These are phyloP conservation scores for Calosoma granatense DNA, from an alignment of 1,140 invertebrate species.

Conservation along the genomic window DNA sequence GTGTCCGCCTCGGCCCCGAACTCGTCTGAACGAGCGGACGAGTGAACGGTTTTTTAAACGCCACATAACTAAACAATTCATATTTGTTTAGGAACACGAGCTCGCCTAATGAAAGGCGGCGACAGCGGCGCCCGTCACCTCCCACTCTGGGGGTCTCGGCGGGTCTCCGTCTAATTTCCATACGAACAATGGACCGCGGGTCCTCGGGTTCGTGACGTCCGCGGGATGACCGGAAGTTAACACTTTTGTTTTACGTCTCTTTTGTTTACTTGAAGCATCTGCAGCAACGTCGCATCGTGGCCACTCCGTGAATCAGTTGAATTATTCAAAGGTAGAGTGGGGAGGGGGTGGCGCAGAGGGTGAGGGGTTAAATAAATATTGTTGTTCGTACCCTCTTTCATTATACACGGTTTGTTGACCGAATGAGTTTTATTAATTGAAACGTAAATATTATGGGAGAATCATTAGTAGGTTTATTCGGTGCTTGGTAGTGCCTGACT, in stretches of 20 bases:
- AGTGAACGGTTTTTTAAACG: not conserved
- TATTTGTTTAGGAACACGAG: conserved; percentile 5
- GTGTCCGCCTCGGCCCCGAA: too few relatives aligned
- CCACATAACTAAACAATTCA: conserved; percentile 5
- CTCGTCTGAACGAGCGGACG: not conserved
- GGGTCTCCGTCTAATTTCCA: not conserved
- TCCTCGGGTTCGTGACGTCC: not conserved
- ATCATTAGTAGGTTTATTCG: not conserved
- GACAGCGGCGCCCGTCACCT: not conserved
- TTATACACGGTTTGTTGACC: not conserved
- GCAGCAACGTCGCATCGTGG: too few relatives aligned
- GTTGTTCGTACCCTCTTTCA: not conserved
- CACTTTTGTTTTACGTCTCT: conserved; percentile 6
- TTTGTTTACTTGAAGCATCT: not conserved
- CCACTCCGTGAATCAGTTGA: not conserved
- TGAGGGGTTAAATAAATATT: conserved; percentile 6
- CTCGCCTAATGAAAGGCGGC: not conserved
- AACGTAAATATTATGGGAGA: not conserved
- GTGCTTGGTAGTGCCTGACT: too few relatives aligned
- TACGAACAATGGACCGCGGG: not conserved
- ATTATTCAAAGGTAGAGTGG: conserved; percentile 7
- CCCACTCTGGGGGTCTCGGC: too few relatives aligned
- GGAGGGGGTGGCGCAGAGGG: too few relatives aligned
- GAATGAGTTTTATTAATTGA: conserved; percentile 1
- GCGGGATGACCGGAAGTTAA: not conserved